A percentile compares a stretch with the other conserved stretches of the same genome.
phyloP scores from a whole-genome alignment of 2,797 vertebrate genomes.

The Sebastes nivosus region DNA sequence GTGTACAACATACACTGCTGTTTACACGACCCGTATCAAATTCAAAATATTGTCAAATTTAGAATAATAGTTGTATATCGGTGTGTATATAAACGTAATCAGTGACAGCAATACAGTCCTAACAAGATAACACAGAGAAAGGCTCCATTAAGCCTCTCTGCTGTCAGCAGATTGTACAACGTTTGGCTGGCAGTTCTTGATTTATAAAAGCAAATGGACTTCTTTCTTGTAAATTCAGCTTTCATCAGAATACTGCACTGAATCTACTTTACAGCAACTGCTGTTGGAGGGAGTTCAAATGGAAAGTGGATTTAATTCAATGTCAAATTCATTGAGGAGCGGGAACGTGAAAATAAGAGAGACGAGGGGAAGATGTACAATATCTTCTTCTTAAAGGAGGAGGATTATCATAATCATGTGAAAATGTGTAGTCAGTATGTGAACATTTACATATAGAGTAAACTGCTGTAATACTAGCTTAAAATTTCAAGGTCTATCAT shows the following conservation, averaged over 20 bases:
- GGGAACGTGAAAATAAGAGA: not conserved
- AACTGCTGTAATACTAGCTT: not conserved
- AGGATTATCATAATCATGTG: constrained; percentile 25
- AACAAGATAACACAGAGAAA: not conserved
- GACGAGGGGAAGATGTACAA: not conserved
- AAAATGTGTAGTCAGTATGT: not conserved
- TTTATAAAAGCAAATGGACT: not conserved
- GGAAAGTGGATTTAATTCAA: not conserved
- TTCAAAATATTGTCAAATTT: too few species aligned
- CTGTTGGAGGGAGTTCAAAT: not conserved
- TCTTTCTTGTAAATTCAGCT: not conserved
- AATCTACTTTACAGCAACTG: not conserved
- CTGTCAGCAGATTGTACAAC: not conserved
- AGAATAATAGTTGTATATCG: fast-evolving
- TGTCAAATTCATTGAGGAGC: not conserved
- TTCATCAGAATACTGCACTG: not conserved
- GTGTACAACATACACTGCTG: too few species aligned
- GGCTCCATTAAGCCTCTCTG: not conserved
- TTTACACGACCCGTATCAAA: too few species aligned
- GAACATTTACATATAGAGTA: constrained; percentile 13
- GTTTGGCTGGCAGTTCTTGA: not conserved
- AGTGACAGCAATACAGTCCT: not conserved
- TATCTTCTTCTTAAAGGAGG: not conserved
- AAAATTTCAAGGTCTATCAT: not conserved
- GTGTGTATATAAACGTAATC: not conserved